Base-by-base conservation (phyloP, 2,113 vertebrate species). In the Mobula birostris region DNA sequence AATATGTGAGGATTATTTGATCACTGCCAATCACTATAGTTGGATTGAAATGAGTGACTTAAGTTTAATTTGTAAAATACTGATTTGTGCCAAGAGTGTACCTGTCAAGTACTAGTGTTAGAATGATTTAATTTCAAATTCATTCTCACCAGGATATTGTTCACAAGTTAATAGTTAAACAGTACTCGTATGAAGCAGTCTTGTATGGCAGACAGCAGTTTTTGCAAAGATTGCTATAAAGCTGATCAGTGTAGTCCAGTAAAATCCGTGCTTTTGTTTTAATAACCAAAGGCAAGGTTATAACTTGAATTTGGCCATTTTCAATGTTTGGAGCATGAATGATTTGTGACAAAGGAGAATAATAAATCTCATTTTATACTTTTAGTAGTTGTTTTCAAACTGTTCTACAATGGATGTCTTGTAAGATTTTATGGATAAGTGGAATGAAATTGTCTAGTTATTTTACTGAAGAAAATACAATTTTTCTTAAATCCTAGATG, bases 401-500 rank as follows among this genome's bases (percentile, higher is more conserved):
- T 8, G 19, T 80, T 58, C 61, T n/a, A 14, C 83, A n/a, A 1
- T 15, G 83, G 11, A 9, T 63, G 63, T 9, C 5, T 19, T 83
- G 40, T 56, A 58, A 56, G 14, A 7, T 90, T 36, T 5, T 90
- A 32, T 5, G 32, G 61, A 19, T 7, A 32, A 61, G 27, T n/a
- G 63, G 29, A 0, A 32, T 66, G 29, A 7, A 32, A 93, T 74
- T 74, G 36, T 74, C 1, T 5, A 56, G 1, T 29, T 32, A 90
- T 76, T 72, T 48, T 68, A 17, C 29, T 58, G 24, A 48, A 14
- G 12, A 74, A 74, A 93, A 7, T 14, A 24, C 11, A 12, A 15
- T 70, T 48, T 11, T 91, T 95, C 88, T 94, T 79, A 21, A 68
- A 80, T 82, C 94, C 40, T 96, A 99, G 99, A 97, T 99, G 95